Evolutionary conservation across 1,140 invertebrate genomes (phyloP).

Genomic region (Lasaia peninsularis): DNA sequence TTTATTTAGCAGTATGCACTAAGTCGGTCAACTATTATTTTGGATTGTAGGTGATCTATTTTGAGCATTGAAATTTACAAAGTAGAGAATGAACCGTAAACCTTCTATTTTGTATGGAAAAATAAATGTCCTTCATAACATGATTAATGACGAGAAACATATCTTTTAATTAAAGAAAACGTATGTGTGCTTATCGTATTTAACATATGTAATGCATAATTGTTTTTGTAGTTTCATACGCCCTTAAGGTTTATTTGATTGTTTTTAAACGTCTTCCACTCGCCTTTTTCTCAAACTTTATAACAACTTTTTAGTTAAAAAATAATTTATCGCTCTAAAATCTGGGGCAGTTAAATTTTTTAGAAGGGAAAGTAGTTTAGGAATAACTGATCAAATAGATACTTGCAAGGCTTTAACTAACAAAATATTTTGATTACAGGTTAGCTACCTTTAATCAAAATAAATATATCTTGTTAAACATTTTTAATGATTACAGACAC

Average conservation of each 20-base stretch:
- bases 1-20: not conserved
- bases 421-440: too few relatives aligned
- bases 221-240: not conserved
- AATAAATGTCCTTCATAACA: not conserved
- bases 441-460: too few relatives aligned
- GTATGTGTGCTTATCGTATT: not conserved
- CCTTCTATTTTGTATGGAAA: not conserved
- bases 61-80: slow-evolving; percentile 20
- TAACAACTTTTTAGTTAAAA: not conserved
- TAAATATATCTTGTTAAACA: too few relatives aligned
- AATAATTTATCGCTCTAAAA: too few relatives aligned
- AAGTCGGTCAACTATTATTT: slow-evolving; percentile 39
- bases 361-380: not conserved
- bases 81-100: not conserved
- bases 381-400: too few relatives aligned
- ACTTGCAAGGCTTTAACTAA: too few relatives aligned
- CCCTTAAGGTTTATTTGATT: not conserved
- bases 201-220: not conserved
- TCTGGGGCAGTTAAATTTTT: slow-evolving; percentile 2
- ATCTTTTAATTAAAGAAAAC: not conserved
- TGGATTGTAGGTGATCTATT: slow-evolving; percentile 42
- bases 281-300: not conserved
- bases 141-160: not conserved
- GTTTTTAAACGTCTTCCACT: not conserved
- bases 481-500: too few relatives aligned